These are phyloP conservation scores for Toxostoma redivivum DNA, from an alignment of 2,113 vertebrate genomes.

Conservation along the genomic window DNA sequence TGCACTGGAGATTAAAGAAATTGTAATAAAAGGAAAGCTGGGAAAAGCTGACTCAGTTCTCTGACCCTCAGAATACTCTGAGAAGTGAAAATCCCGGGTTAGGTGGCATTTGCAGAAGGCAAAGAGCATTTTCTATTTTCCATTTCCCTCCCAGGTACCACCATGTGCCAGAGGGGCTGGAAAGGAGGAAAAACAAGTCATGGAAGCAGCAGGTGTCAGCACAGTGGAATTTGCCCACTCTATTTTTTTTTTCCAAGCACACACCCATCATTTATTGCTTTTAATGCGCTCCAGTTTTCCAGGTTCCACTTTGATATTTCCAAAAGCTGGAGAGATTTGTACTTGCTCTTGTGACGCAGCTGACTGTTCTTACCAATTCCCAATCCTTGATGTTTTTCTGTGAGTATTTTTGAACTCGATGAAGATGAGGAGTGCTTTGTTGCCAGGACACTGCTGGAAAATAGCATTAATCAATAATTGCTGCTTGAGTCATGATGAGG, in stretches of 20 bases:
- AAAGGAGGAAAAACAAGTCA: background rate
- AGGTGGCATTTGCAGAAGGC: background rate
- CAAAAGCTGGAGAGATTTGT: background rate
- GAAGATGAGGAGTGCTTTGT: background rate
- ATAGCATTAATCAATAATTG: background rate
- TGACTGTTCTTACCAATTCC: fast-evolving
- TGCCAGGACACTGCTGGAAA: background rate
- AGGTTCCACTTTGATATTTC: background rate
- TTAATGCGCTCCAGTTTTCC: background rate
- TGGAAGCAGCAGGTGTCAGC: background rate
- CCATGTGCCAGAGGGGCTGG: background rate
- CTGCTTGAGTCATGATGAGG: background rate
- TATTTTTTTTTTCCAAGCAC: background rate
- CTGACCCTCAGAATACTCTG: background rate
- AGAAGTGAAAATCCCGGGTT: background rate
- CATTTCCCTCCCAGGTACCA: background rate
- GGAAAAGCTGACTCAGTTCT: background rate
- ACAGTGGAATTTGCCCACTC: background rate
- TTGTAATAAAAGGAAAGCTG: background rate
- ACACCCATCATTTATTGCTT: background rate
- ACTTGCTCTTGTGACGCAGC: background rate
- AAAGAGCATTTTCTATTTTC: background rate
- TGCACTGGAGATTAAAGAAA: background rate
- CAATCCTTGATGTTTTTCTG: fast-evolving
- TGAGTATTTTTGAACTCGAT: fast-evolving